These are phyloP conservation scores for Pseudorhombus dupliciocellatus DNA, from an alignment of 2,113 vertebrate genomes.

Conservation along the genomic window DNA sequence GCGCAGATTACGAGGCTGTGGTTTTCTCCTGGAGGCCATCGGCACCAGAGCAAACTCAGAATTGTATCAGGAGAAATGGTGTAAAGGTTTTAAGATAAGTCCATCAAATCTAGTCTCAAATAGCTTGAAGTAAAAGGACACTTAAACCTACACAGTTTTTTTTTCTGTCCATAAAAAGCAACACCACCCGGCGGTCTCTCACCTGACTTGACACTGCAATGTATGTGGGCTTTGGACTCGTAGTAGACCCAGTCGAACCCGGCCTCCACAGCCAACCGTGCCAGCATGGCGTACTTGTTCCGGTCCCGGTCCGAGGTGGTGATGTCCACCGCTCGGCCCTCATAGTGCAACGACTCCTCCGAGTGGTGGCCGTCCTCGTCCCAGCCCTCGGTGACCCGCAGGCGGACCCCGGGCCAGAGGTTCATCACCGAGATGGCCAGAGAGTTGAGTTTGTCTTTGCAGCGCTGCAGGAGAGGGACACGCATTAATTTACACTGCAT, in stretches of 20 bases:
- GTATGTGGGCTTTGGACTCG: slow-evolving; percentile 80
- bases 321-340: slow-evolving; percentile 80
- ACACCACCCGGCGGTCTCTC: slow-evolving; percentile 10
- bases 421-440: slow-evolving; percentile 82
- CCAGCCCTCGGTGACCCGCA: slow-evolving; percentile 81
- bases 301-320: slow-evolving; percentile 80
- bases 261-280: slow-evolving; percentile 77
- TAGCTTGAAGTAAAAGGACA: no score
- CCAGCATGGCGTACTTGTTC: slow-evolving; percentile 81
- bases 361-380: slow-evolving; percentile 82
- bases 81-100: no score
- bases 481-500: no score
- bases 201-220: slow-evolving; percentile 84
- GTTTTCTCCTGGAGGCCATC: neutral
- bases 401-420: slow-evolving; percentile 77
- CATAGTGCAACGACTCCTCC: slow-evolving; percentile 80
- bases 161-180: neutral
- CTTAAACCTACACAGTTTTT: neutral
- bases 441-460: slow-evolving; percentile 81
- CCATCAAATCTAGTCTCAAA: no score
- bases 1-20: slow-evolving; percentile 6
- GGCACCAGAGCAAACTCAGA: neutral
- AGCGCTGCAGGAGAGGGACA: slow-evolving; percentile 65
- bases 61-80: neutral
- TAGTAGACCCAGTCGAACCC: slow-evolving; percentile 83